A percentile compares a stretch with the other conserved stretches of the same genome.
These are phyloP conservation scores for Diachrysia chrysitis DNA, from an alignment of 2,888 invertebrate genomes.

Conservation along the genomic window DNA sequence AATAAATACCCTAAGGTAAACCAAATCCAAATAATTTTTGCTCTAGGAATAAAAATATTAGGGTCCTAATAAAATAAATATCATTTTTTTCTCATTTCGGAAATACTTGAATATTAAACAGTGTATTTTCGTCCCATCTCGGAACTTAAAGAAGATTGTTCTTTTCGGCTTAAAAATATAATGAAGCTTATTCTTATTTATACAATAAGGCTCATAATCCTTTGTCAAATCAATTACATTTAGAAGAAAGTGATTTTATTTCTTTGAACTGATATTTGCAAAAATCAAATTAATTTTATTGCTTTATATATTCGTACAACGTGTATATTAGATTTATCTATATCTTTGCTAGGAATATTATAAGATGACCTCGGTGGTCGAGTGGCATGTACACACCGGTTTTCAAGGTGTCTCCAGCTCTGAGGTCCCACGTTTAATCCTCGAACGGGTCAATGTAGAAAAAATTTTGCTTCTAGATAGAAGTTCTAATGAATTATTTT, in stretches of 20 bases:
- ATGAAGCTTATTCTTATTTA: slow-evolving; percentile 1
- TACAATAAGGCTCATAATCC: not conserved
- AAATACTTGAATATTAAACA: slow-evolving; percentile 49
- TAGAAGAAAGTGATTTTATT: not conserved
- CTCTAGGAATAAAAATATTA: slow-evolving; percentile 37
- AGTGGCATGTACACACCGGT: too few relatives aligned
- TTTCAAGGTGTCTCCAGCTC: too few relatives aligned
- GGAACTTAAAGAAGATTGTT: slow-evolving; percentile 8
- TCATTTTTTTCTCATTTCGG: slow-evolving; percentile 28
- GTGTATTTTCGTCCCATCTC: slow-evolving; percentile 18
- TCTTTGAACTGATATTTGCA: too few relatives aligned
- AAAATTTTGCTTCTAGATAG: too few relatives aligned
- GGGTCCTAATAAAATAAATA: slow-evolving; percentile 37
- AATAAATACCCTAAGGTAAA: slow-evolving; percentile 11
- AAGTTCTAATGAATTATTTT: too few relatives aligned
- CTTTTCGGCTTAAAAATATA: slow-evolving; percentile 12
- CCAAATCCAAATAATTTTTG: slow-evolving; percentile 22
- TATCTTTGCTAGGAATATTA: too few relatives aligned
- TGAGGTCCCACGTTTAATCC: too few relatives aligned
- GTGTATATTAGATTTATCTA: too few relatives aligned
- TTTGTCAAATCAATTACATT: not conserved
- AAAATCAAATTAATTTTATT: too few relatives aligned
- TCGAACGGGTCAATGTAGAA: too few relatives aligned
- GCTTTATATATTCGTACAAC: too few relatives aligned
- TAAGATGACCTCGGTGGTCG: too few relatives aligned